Conservation (phyloP, 1,140 invertebrate species). For the Cotesia vestalis region DNA sequence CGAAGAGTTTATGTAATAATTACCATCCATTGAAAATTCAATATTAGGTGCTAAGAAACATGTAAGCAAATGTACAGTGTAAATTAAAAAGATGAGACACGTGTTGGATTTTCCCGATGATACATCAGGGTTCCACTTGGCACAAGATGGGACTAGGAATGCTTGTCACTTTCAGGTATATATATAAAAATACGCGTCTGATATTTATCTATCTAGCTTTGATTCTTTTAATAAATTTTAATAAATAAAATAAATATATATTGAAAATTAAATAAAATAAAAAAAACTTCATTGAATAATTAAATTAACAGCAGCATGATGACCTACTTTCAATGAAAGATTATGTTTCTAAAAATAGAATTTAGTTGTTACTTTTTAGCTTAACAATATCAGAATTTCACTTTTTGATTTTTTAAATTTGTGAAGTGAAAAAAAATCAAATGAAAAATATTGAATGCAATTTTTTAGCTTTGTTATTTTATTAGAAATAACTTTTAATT, state of each 20-base stretch:
- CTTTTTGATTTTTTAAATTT: constrained; percentile 41
- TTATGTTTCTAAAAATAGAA: constrained; percentile 38
- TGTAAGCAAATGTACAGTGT: neutral
- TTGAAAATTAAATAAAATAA: neutral
- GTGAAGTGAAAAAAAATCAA: too few species aligned
- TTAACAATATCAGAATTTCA: constrained; percentile 46
- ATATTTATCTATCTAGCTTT: neutral
- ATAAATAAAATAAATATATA: neutral
- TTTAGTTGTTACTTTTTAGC: neutral
- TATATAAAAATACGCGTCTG: constrained; percentile 27
- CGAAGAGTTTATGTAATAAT: too few species aligned
- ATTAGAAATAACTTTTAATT: too few species aligned
- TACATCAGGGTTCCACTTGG: constrained; percentile 42
- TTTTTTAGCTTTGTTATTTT: too few species aligned
- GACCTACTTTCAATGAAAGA: constrained; percentile 37
- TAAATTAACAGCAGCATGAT: constrained; percentile 26
- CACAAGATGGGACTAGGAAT: constrained; percentile 36
- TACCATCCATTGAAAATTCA: too few species aligned
- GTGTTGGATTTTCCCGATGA: constrained; percentile 44
- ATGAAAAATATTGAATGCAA: too few species aligned
- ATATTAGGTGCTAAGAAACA: too few species aligned
- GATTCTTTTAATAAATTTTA: too few species aligned
- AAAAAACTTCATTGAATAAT: neutral
- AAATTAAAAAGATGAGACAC: constrained; percentile 36
- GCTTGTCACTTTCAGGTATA: constrained; percentile 45